These are phyloP conservation scores for Zootermopsis nevadensis DNA, from an alignment of 2,888 invertebrate species.

Conservation along the genomic window DNA sequence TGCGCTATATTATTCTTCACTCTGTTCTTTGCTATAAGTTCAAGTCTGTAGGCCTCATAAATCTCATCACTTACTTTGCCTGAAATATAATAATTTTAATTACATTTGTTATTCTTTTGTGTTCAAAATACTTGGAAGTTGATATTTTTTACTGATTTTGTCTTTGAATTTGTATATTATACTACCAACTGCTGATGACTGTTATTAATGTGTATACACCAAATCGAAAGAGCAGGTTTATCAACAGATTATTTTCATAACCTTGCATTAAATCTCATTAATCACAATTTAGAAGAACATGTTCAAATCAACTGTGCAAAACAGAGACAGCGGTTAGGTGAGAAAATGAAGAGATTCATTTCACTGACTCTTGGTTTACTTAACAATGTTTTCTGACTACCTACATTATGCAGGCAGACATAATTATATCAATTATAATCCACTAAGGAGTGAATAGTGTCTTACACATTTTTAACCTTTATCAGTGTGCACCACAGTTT, in stretches of 20 bases:
- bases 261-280: not conserved
- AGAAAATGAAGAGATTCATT: too few species aligned
- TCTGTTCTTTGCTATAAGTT: constrained; percentile 61
- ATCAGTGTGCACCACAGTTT: too few species aligned
- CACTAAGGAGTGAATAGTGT: too few species aligned
- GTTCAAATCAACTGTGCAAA: too few species aligned
- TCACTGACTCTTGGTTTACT: too few species aligned
- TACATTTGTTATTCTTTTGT: too few species aligned
- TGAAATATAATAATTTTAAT: constrained; percentile 37
- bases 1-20: constrained; percentile 65
- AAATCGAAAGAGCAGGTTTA: not conserved
- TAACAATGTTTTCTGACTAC: too few species aligned
- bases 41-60: constrained; percentile 61
- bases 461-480: too few species aligned
- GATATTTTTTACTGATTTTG: not conserved
- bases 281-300: too few species aligned
- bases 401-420: too few species aligned
- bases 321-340: too few species aligned
- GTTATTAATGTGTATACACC: not conserved
- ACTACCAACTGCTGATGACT: not conserved
- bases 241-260: not conserved
- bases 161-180: not conserved
- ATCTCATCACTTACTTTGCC: constrained; percentile 57
- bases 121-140: not conserved
- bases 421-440: too few species aligned